Percentiles rank a stretch among this genome's conserved stretches.
Conservation (phyloP, 2,888 invertebrate genomes). For the Aricia artaxerxes region DNA sequence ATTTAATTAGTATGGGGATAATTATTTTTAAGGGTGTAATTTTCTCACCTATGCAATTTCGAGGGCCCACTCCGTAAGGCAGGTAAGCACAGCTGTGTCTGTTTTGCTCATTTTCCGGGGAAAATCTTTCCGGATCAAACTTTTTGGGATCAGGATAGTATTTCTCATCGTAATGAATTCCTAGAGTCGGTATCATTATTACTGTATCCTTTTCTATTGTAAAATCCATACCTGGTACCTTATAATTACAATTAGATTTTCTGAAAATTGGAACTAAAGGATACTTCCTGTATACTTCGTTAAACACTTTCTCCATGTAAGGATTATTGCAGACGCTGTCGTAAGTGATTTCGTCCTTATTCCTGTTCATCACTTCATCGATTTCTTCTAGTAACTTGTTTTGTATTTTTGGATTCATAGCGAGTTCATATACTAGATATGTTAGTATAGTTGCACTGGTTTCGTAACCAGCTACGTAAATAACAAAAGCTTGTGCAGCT, state of each 20-base stretch:
- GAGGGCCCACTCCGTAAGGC: slow-evolving; percentile 64
- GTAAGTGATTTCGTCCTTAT: slow-evolving; percentile 57
- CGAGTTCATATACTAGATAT: slow-evolving; percentile 57
- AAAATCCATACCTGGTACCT: slow-evolving; percentile 42
- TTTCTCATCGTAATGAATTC: slow-evolving; percentile 63
- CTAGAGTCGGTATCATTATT: slow-evolving; percentile 54
- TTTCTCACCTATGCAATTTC: slow-evolving; percentile 64
- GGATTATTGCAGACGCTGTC: slow-evolving; percentile 60
- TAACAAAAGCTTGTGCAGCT: slow-evolving; percentile 64
- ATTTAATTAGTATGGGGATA: background rate
- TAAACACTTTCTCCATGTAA: slow-evolving; percentile 61
- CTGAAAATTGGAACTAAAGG: slow-evolving; percentile 61
- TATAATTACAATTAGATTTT: slow-evolving; percentile 53
- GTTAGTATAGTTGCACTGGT: slow-evolving; percentile 64
- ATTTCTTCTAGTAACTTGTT: slow-evolving; percentile 55
- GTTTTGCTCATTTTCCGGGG: slow-evolving; percentile 48
- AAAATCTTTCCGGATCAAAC: slow-evolving; percentile 71
- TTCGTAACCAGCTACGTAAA: slow-evolving; percentile 68
- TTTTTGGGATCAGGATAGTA: slow-evolving; percentile 64
- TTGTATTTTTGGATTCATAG: slow-evolving; percentile 59
- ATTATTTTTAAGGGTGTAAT: background rate
- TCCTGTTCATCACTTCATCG: slow-evolving; percentile 48
- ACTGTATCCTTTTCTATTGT: slow-evolving; percentile 54
- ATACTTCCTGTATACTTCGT: slow-evolving; percentile 65
- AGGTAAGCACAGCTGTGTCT: slow-evolving; percentile 57